These are phyloP conservation scores for Orussus abietinus DNA, from an alignment of 1,140 invertebrate species.

Conservation along the genomic window DNA sequence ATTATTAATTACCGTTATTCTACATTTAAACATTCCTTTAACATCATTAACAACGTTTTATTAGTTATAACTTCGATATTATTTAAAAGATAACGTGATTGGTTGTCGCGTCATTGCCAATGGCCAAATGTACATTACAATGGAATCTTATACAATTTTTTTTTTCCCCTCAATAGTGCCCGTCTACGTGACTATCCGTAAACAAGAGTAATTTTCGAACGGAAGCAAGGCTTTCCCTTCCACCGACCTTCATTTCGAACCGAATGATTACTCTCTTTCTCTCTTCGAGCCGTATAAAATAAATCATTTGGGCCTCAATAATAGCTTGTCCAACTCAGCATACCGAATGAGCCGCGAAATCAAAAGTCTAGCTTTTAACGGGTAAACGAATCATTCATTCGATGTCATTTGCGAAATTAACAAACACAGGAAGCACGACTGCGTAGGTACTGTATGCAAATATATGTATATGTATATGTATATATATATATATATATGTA, in stretches of 20 bases:
- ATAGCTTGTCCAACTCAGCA: no score
- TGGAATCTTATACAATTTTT: slow-evolving; percentile 15
- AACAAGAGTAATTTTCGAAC: slow-evolving; percentile 20
- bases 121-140: slow-evolving; percentile 21
- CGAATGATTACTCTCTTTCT: no score
- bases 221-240: slow-evolving; percentile 5
- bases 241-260: slow-evolving; percentile 6
- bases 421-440: no score
- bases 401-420: no score
- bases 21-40: slow-evolving; percentile 36
- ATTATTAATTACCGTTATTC: slow-evolving; percentile 31
- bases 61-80: slow-evolving; percentile 37
- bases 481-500: no score
- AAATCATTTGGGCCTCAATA: no score
- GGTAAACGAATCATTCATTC: no score
- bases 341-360: no score
- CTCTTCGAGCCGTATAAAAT: no score
- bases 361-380: no score
- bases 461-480: no score
- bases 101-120: slow-evolving; percentile 49
- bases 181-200: slow-evolving; percentile 26
- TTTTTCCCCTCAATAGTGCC: slow-evolving; percentile 11
- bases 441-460: no score
- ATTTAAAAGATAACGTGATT: slow-evolving; percentile 52
- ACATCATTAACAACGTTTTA: slow-evolving; percentile 46